phyloP scores from a whole-genome alignment of 1,140 invertebrate genomes.

The Aphelinus atriplicis region DNA sequence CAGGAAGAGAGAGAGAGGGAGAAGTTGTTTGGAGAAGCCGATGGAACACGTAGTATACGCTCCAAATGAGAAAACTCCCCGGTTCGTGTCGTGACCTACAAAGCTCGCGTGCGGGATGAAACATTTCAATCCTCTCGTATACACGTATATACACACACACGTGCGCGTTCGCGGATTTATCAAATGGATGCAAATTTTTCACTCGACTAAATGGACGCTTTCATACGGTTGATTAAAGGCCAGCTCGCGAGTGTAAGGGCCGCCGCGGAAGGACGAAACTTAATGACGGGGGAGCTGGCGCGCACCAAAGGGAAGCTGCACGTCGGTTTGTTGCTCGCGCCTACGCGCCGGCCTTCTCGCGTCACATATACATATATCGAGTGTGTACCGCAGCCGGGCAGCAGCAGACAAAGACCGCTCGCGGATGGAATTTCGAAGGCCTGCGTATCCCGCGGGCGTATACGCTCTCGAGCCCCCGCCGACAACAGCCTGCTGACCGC shows the following conservation, averaged over 20 bases:
- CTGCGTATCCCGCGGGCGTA: background rate
- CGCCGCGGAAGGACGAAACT: background rate
- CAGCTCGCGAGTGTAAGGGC: background rate
- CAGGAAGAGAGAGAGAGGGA: too few species aligned
- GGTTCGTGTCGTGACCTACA: too few species aligned
- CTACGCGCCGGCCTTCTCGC: conserved; percentile 3
- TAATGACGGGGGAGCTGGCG: too few species aligned
- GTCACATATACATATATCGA: too few species aligned
- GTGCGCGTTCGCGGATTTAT: background rate
- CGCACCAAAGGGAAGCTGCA: background rate
- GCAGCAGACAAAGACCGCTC: background rate
- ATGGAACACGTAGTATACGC: too few species aligned
- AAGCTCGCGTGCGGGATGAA: too few species aligned
- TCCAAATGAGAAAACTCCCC: too few species aligned
- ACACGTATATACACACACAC: background rate
- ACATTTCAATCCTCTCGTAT: too few species aligned
- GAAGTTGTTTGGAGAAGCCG: too few species aligned
- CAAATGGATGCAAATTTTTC: background rate
- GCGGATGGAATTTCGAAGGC: conserved; percentile 19
- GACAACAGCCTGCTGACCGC: too few species aligned
- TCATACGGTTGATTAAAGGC: background rate
- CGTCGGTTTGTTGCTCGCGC: background rate
- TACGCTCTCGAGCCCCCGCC: too few species aligned
- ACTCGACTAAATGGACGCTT: background rate
- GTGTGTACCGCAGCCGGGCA: background rate